Evolutionary conservation across 2,113 vertebrate genomes (phyloP), one percentile per base, ranked within the genome.

Genomic region (Monarcha castaneiventris): DNA sequence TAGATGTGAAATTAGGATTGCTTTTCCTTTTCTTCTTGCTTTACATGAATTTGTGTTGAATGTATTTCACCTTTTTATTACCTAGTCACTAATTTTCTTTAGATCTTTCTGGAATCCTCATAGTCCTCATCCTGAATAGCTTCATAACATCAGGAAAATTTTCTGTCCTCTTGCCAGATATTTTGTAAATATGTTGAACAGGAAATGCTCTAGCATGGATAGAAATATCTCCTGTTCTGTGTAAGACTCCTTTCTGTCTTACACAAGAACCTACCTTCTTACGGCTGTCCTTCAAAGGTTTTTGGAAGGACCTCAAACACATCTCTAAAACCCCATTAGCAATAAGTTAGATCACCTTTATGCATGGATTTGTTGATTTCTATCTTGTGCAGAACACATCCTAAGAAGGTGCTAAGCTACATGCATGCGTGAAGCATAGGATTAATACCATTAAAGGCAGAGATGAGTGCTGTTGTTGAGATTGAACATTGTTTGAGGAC

Each of bases 311-410:
- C 76, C 41, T 73, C 46, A 66, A 81, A 66, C 8, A 29, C 1
- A 1, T 52, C 41, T 69, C 74, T 56, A 33, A 74, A 84, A 74
- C 2, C 4, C 7, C 14, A 19, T 37, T 81, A 48, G 18, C 30
- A 61, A n/a, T 58, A 12, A 46, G 15, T 55, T 59, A 52, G 23
- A 30, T 78, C 11, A 44, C 16, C 26, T 87, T 81, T 62, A 20
- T 61, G 7, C 16, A 15, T 7, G 3, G 32, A 74, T 52, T 71
- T 90, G 20, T 87, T 75, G 19, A 41, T 79, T 92, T 90, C 56
- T 44, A 0, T 80, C 3, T 67, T 7, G 0, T 37, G 10, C 35
- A 26, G 66, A 75, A 46, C 15, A 77, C 44, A 51, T 6, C 12
- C 62, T 56, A 44, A 52, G 12, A 35, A 75, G 48, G 16, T 52